Conservation (phyloP, 1,140 invertebrate genomes). For the Leptoteleia sp. region DNA sequence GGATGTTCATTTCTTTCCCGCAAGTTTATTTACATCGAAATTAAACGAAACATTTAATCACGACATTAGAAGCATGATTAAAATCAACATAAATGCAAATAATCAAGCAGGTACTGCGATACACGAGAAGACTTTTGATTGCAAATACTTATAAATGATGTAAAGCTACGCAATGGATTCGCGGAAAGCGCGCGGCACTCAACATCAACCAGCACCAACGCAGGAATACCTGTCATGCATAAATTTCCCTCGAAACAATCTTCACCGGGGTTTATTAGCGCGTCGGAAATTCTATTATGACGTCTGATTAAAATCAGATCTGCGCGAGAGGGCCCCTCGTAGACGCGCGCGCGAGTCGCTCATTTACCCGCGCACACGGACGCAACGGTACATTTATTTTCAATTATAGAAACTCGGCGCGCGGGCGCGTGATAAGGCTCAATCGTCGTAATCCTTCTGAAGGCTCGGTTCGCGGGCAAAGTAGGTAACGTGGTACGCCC, state of each 20-base stretch:
- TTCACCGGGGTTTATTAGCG: background rate
- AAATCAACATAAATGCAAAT: no score
- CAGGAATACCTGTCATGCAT: background rate
- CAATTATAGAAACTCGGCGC: conserved; percentile 63
- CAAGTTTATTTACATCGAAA: no score
- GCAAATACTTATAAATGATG: no score
- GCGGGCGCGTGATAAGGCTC: conserved; percentile 53
- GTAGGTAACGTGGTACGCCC: conserved; percentile 58
- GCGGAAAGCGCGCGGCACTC: no score
- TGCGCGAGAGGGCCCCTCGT: background rate
- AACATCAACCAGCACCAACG: no score
- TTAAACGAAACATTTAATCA: no score
- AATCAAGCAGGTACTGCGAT: no score
- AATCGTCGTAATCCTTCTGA: conserved; percentile 60
- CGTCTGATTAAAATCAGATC: background rate
- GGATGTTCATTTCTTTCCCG: no score
- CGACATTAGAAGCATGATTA: no score
- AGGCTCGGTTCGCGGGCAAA: conserved; percentile 49
- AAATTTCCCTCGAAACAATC: background rate
- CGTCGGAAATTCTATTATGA: background rate
- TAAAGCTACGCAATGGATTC: no score
- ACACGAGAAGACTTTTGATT: no score
- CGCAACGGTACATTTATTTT: conserved; percentile 58
- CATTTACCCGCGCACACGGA: conserved; percentile 22
- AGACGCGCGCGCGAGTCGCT: conserved; percentile 13